Evolutionary conservation across 2,113 vertebrate species (phyloP), one percentile per base, ranked within the genome.

Genomic region (Gopherus flavomarginatus): DNA sequence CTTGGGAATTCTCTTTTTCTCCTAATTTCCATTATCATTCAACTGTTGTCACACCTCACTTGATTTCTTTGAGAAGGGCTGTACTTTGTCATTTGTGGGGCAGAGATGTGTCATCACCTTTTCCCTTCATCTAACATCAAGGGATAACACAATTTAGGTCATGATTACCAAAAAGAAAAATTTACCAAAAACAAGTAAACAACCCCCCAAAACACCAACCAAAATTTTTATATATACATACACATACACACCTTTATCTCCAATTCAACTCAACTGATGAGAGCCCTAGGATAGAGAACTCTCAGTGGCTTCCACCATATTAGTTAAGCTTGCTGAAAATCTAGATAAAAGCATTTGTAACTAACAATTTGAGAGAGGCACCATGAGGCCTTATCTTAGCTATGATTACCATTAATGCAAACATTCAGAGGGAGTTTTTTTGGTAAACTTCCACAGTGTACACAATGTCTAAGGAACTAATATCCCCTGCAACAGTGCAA

Each of bases 81-180:
- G 10, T 57, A 24, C 78, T 42, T 89, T 93, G 90, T 89, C 77
- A 16, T 50, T 53, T n/a, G 50, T 86, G 47, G 5, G 83, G 69
- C 54, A 95, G 86, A 92, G 49, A 57, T 53, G 2, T 56, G 62
- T 42, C 81, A 53, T n/a, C 81, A 53, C 12, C 11, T 85, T 93
- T 91, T 81, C 26, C 53, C 47, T 89, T 94, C 53, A 86, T 93
- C 11, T 3, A n/a, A 44, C 75, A 90, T 54, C 35, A 93, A 90
- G 86, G 81, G 86, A 85, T 57, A 85, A 81, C 72, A 38, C 31
- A 89, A 89, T 91, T 94, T 91, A 94, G 80, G 29, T 79, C n/a
- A 85, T 85, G 90, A 94, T 9, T 44, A 65, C 50, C 3, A 35
- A 85, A 69, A 72, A 65, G 90, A 84, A 47, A 94, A 81, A 92